Evolutionary conservation across 2,797 vertebrate genomes (phyloP), one percentile per base, ranked within the genome.

Genomic region (Smutsia temminckii): DNA sequence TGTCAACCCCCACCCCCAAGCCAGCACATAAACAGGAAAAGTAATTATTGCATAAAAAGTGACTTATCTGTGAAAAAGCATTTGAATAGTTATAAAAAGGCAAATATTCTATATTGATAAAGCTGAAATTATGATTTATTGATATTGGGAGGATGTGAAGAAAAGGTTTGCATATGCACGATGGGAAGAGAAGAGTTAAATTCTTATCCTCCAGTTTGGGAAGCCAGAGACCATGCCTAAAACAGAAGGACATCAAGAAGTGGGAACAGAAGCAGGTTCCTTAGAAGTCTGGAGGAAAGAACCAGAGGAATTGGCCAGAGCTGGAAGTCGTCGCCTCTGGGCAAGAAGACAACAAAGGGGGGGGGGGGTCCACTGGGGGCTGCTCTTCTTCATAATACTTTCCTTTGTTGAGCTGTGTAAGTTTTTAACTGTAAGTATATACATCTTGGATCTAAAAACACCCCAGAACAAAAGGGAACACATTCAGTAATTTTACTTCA

Each of bases 391-490:
- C 34, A 42, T 23, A 32, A 59, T 0, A 16, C 34, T 59, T 61
- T 74, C 20, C 55, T 71, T 57, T 46, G 59, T 61, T 71, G 68
- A 72, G 42, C 18, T 5, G 12, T 2, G 23, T 6, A 68, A 72
- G 37, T 69, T 83, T 92, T 93, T 77, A 95, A 89, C 61, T 63
- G 10, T 14, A 61, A 13, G 68, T 51, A 46, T 71, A 7, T 2
- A 68, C 68, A 94, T 96, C 29, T 61, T 93, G 49, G 32, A 68
- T 77, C 89, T 64, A 94, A 89, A 74, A 83, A 23, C 34, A 25
- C 37, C 3, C 40, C 75, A 71, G 83, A 69, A 25, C 20, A 29
- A 87, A 21, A 51, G 40, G 64, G 7, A 81, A 64, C 34, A 42
- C 17, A 51, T 20, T 85, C 7, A 29, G 64, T 17, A 71, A 85